Evolutionary conservation across 2,888 invertebrate genomes (phyloP), one percentile per base, ranked within the genome.

Genomic region (Seladonia tumulorum): DNA sequence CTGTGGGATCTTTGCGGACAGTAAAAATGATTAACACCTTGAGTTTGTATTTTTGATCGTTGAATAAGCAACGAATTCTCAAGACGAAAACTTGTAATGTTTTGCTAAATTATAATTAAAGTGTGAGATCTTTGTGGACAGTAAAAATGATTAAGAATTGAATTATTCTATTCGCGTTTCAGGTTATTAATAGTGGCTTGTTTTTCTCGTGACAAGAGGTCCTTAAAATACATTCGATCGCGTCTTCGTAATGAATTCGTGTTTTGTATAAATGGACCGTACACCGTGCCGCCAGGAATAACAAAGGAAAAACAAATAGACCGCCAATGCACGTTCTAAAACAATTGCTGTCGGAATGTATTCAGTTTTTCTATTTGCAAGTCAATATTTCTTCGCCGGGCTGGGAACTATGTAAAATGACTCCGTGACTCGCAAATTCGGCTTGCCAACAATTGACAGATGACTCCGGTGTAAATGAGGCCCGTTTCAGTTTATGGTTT

Each of bases 351-450:
- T 22, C 35, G 8, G 35, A 66, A 29, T 29, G 66, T 66, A 66
- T 66, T 66, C 66, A 35, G 35, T 66, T 66, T 66, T 66, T 66
- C 66, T 35, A 66, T 66, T 66, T 66, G 66, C 66, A 66, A 66
- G 66, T 66, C n/a, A 63, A 66, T 66, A 66, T 16, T 66, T 35
- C 66, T 29, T 66, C 25, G 66, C 66, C 2, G 66, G 3, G 10
- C 35, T 22, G 35, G 8, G 22, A 10, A 22, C 35, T 29, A 16
- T 35, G 66, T 29, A 66, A 35, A 66, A 66, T 66, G 66, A 35
- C 29, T 66, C 22, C 22, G 66, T 35, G 35, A 35, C 66, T 66
- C 18, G 22, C 35, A 66, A 35, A 66, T 66, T 66, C 35, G 22
- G 18, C 1, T 22, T 3, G 22, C 22, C 66, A 66, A 60, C 25